Evolutionary conservation across 1,140 invertebrate genomes (phyloP).

Genomic region (Muscidifurax raptorellus): DNA sequence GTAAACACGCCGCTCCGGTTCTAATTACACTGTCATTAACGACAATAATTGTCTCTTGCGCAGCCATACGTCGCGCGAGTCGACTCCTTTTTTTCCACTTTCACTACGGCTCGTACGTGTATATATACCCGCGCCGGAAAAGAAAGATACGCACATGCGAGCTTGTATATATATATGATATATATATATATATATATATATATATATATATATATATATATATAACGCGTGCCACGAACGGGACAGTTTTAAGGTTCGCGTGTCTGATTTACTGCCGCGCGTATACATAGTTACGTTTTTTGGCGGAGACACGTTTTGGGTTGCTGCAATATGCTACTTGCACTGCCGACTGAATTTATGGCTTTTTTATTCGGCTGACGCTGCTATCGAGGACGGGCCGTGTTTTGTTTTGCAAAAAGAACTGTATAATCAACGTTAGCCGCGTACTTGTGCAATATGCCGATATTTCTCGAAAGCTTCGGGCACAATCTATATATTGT

Average conservation of each 20-base stretch:
- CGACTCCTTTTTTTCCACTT: conserved; percentile 24
- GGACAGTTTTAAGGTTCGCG: not conserved
- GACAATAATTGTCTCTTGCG: conserved; percentile 31
- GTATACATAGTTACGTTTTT: not conserved
- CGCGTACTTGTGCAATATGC: too few species aligned
- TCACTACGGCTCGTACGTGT: conserved; percentile 3
- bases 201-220: too few species aligned
- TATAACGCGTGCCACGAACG: not conserved
- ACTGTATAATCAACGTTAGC: too few species aligned
- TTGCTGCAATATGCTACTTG: not conserved
- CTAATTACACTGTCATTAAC: conserved; percentile 44
- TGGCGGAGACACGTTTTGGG: too few species aligned
- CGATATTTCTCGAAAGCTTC: too few species aligned
- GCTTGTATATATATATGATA: not conserved
- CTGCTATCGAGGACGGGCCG: not conserved
- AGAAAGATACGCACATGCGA: not conserved
- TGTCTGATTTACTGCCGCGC: not conserved
- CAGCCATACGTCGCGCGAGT: not conserved
- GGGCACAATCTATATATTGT: too few species aligned
- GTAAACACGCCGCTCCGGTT: conserved; percentile 23
- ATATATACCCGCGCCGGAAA: not conserved
- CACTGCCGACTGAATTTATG: not conserved
- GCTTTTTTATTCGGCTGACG: not conserved
- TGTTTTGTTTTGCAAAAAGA: too few species aligned
- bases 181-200: too few species aligned